Evolutionary conservation across 2,797 vertebrate species (phyloP), one percentile per base, ranked within the genome.

Genomic region (Phoxinus dragarum): DNA sequence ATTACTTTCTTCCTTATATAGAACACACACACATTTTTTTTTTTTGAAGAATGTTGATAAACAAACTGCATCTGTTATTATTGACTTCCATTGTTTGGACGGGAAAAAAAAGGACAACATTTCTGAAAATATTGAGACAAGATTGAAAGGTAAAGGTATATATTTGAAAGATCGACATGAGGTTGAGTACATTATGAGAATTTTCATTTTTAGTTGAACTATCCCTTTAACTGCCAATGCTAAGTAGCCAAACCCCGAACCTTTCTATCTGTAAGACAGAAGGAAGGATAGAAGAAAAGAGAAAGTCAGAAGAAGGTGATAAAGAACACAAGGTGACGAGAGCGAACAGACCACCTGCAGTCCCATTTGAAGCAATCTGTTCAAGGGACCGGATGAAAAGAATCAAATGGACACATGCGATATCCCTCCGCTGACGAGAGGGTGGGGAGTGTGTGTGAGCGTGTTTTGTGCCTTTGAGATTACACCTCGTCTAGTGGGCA

Each of bases 311-410:
- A 47, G 67, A 54, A 40, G 8, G 17, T 73, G 12, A 66, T 31
- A 69, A 59, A 84, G 36, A 78, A 71, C 23, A 16, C 69, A 67
- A 82, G 81, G 44, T 73, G 34, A 77, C 0, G n/a, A 66, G 71
- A 59, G 40, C 66, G n/a, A 67, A 47, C 17, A 84, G 77, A 54
- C 74, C 86, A 59, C 78, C 52, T 80, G 78, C 74, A 88, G 85
- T 75, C 72, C 78, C 71, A 88, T 83, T 87, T 86, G 49, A 89
- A 69, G 44, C 75, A 86, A 85, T 88, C 84, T 84, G 86, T 87
- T 85, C 76, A 72, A 84, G 66, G 59, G 61, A 84, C 80, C 82
- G 78, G 74, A 64, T 86, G 31, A 64, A 67, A 52, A 49, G 38
- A 84, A 84, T 86, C 54, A 86, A 79, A 75, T 64, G 68, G 66